Evolutionary conservation across 35 echinoderm and acorn worm genomes (phyloP), one percentile per base, ranked within the genome.

Genomic region (Chiridota heheva): DNA sequence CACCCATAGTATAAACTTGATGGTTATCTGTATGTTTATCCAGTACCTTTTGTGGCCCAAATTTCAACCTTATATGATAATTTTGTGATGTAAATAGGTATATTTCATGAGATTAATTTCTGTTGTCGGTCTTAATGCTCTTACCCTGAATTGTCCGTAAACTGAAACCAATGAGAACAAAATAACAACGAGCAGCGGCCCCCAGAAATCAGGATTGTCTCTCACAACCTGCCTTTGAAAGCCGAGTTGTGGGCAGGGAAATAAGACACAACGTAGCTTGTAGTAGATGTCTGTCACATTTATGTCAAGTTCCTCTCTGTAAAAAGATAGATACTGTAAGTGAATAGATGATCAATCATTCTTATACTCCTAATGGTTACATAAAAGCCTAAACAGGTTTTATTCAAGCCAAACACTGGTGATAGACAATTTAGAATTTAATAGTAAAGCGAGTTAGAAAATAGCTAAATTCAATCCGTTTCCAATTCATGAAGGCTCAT

Each of bases 91-190:
- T n/a, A n/a, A n/a, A n/a, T n/a, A n/a, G n/a, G n/a, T n/a, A n/a
- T n/a, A n/a, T n/a, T n/a, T n/a, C n/a, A n/a, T n/a, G n/a, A n/a
- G n/a, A n/a, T n/a, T n/a, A n/a, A n/a, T n/a, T n/a, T n/a, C n/a
- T n/a, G n/a, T n/a, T n/a, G n/a, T n/a, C n/a, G n/a, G n/a, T n/a
- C n/a, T n/a, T n/a, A n/a, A n/a, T n/a, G n/a, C n/a, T n/a, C 93
- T 74, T 84, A 91, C 93, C 83, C 93, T 90, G 65, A 96, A 96
- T 75, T 96, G 93, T 72, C 93, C 88, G 84, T 96, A 91, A 27
- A 96, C 88, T 75, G 93, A 96, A 42, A 96, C 65, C 42, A 90
- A 53, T 1, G 93, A 85, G 66, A 96, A 96, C 58, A 91, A 64
- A 22, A 96, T 64, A 45, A 96, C 93, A 4, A 96, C 93, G 37